A percentile compares a stretch with the other conserved stretches of the same genome.
Evolutionary conservation across 2,113 vertebrate genomes (phyloP).

Genomic region (Apeltes quadracus): DNA sequence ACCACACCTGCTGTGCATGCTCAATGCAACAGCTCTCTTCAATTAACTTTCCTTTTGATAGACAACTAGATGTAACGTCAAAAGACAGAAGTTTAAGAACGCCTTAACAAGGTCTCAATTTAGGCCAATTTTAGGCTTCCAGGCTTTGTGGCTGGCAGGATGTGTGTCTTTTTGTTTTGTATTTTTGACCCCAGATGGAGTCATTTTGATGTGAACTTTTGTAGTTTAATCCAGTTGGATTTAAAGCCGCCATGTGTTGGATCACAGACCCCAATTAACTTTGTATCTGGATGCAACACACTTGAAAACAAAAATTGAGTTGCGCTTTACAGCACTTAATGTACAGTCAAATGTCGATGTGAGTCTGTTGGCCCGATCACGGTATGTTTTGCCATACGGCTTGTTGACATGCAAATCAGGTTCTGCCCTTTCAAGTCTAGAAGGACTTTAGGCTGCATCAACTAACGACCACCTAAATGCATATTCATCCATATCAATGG

Average conservation of each 20-base stretch:
- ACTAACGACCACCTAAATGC: background rate
- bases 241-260: slow-evolving; percentile 6
- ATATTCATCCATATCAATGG: too few species aligned
- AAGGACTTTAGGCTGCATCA: background rate
- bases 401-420: background rate
- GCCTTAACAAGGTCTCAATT: background rate
- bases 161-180: background rate
- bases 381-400: too few species aligned
- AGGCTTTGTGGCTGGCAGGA: slow-evolving; percentile 6
- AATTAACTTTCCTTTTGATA: background rate
- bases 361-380: too few species aligned
- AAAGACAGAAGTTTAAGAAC: background rate
- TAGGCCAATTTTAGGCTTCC: too few species aligned
- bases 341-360: background rate
- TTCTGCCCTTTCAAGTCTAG: background rate
- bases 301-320: too few species aligned
- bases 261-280: background rate
- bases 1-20: background rate
- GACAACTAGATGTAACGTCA: background rate
- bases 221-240: slow-evolving; percentile 1
- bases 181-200: background rate
- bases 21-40: background rate
- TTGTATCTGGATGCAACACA: too few species aligned
- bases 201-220: slow-evolving; percentile 2
- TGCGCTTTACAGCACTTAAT: background rate